phyloP scores from a whole-genome alignment of 2,797 vertebrate species.

The Triplophysa bombifrons region DNA sequence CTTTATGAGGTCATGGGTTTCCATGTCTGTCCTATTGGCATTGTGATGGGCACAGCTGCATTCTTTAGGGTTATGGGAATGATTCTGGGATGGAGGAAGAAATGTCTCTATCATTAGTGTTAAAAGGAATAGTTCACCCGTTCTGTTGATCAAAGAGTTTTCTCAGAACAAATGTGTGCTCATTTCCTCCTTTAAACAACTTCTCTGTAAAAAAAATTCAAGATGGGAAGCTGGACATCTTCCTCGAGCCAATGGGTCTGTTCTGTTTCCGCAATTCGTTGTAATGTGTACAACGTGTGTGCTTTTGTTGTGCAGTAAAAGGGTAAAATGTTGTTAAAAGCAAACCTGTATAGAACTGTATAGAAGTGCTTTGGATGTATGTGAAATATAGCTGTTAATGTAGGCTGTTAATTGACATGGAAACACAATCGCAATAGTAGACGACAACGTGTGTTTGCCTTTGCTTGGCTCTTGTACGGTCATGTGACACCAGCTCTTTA shows the following conservation, averaged over 20 bases:
- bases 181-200: constrained; percentile 46
- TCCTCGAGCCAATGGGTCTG: background rate
- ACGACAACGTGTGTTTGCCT: background rate
- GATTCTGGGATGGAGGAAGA: background rate
- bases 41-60: background rate
- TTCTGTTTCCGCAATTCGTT: constrained; percentile 7
- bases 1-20: constrained; percentile 4
- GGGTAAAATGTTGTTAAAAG: constrained; percentile 51
- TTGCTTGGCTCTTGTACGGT: constrained; percentile 1
- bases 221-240: constrained; percentile 43
- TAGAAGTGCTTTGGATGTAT: too few species aligned
- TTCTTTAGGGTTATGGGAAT: background rate
- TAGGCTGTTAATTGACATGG: constrained; percentile 5
- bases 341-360: background rate
- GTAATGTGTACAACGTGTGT: background rate
- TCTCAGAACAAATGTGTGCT: constrained; percentile 19
- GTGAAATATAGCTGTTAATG: too few species aligned
- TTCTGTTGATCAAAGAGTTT: constrained; percentile 9
- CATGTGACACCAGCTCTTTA: constrained; percentile 8
- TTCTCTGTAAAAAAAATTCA: constrained; percentile 37
- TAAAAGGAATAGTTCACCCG: background rate
- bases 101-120: background rate
- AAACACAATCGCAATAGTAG: background rate
- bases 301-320: constrained; percentile 42
- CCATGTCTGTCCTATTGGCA: constrained; percentile 18